Conservation (phyloP, 2,113 vertebrate species). For the Siniperca knerii region DNA sequence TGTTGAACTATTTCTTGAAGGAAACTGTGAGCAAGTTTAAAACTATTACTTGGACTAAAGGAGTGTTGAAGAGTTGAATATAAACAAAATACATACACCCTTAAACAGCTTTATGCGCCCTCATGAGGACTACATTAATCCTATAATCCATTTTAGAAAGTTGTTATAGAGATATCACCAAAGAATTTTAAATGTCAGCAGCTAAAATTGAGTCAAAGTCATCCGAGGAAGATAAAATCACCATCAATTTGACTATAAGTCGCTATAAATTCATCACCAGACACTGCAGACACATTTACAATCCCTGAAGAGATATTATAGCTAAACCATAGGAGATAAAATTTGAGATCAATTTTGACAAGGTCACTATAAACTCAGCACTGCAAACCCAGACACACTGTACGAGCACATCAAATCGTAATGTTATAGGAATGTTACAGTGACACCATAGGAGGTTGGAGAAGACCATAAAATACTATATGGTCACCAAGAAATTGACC, state of each 20-base stretch:
- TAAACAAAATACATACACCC: background rate
- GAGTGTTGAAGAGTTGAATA: background rate
- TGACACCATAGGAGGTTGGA: constrained; percentile 11
- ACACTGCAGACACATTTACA: constrained; percentile 16
- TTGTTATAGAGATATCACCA: constrained; percentile 8
- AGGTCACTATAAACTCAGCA: constrained; percentile 43
- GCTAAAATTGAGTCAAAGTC: constrained; percentile 32
- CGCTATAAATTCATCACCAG: background rate
- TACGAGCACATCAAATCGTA: background rate
- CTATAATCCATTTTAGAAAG: background rate
- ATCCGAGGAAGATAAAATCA: constrained; percentile 37
- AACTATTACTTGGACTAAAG: background rate
- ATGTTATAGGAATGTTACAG: background rate
- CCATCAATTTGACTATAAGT: constrained; percentile 9
- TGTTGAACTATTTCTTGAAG: too few species aligned
- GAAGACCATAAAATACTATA: constrained; percentile 36
- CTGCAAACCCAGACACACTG: background rate
- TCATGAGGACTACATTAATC: background rate
- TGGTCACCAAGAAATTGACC: constrained; percentile 3
- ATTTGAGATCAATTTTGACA: constrained; percentile 15
- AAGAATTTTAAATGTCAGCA: constrained; percentile 9
- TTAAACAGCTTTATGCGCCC: background rate
- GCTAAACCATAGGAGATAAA: constrained; percentile 8
- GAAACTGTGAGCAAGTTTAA: too few species aligned
- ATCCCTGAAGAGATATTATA: constrained; percentile 10